Percentiles rank a stretch among this genome's conserved stretches.
These are phyloP conservation scores for Bos indicus DNA, from an alignment of 2,113 vertebrate species.

Conservation along the genomic window DNA sequence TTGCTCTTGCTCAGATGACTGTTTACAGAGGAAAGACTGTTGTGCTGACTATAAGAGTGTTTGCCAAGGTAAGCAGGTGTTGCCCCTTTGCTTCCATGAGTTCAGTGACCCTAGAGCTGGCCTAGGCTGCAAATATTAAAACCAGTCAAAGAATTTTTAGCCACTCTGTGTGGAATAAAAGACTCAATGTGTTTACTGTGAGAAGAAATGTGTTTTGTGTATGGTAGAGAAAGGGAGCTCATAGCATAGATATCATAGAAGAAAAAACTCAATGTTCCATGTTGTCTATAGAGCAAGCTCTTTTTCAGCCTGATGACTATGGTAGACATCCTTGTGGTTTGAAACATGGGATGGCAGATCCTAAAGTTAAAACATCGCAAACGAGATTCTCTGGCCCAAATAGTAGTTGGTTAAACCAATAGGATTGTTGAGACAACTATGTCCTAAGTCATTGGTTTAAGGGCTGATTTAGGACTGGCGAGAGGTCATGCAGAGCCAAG, in stretches of 20 bases:
- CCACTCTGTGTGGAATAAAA: not conserved
- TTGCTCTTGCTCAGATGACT: conserved; percentile 87
- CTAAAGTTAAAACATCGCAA: not conserved
- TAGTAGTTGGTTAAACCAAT: not conserved
- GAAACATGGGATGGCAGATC: not conserved
- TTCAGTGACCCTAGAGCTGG: not conserved
- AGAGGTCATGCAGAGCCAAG: not conserved
- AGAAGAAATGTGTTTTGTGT: not conserved
- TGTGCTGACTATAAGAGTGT: conserved; percentile 81
- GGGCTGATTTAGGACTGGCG: not conserved
- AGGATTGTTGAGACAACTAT: not conserved
- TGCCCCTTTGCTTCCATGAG: not conserved
- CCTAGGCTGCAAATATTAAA: not conserved
- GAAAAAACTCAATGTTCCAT: not conserved
- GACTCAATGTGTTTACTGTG: not conserved
- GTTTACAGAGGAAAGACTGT: conserved; percentile 81
- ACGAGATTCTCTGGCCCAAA: not conserved
- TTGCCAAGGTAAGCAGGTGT: conserved; percentile 80
- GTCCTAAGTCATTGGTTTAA: not conserved
- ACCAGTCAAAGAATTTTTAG: not conserved
- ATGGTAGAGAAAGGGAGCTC: not conserved
- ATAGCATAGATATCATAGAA: not conserved
- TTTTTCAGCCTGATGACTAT: not conserved
- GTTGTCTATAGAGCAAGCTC: not conserved
- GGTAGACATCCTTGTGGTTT: not conserved